Conservation (phyloP, 2,888 invertebrate genomes). For the Pomacea canaliculata region DNA sequence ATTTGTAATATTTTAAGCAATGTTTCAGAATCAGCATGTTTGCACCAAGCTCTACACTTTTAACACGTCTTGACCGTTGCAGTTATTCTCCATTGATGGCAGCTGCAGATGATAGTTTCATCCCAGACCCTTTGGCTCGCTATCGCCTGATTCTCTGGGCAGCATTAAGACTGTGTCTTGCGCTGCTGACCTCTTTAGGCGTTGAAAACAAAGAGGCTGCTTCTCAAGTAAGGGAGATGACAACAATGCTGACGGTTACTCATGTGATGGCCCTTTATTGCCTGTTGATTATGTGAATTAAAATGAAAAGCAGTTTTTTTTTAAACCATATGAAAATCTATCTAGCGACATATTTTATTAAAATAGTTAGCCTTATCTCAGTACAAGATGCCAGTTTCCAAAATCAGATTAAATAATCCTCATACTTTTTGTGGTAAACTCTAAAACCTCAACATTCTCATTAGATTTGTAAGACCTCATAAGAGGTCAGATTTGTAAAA, state of each 20-base stretch:
- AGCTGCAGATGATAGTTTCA: conserved; percentile 54
- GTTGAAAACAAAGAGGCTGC: conserved; percentile 86
- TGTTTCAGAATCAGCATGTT: no score
- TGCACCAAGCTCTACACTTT: no score
- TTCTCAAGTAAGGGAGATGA: conserved; percentile 74
- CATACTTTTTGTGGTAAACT: no score
- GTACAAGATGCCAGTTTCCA: no score
- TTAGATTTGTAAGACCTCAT: no score
- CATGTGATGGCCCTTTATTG: no score
- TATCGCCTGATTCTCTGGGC: conserved; percentile 88
- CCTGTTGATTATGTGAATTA: background rate
- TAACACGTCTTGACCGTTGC: background rate
- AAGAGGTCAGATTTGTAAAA: no score
- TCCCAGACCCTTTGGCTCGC: conserved; percentile 77
- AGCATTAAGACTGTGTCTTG: conserved; percentile 84
- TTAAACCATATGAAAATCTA: background rate
- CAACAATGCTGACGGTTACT: no score
- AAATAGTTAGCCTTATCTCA: background rate
- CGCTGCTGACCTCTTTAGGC: conserved; percentile 85
- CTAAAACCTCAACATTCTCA: no score
- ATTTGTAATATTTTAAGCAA: no score
- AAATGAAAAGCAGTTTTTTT: background rate
- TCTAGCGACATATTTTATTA: background rate
- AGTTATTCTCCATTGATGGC: conserved; percentile 21
- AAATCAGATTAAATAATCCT: no score